Percentiles rank a stretch among this genome's conserved stretches.
Conservation (phyloP, 2,797 vertebrate genomes). For the Notoglanidium macrostoma region DNA sequence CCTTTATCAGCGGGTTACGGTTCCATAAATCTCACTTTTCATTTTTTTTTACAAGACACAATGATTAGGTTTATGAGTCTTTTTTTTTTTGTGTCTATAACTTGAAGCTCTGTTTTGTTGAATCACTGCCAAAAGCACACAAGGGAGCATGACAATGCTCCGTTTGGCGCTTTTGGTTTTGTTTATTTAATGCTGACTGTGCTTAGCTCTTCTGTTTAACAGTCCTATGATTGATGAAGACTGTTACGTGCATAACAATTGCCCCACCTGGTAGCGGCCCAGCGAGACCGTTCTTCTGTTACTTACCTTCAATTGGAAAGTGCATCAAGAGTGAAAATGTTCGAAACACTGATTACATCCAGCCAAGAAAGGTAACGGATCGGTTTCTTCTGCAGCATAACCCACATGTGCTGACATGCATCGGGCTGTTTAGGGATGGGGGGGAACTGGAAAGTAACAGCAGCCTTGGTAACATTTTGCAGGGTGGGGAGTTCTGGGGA, state of each 20-base stretch:
- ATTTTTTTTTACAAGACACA: too few relatives aligned
- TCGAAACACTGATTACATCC: conserved; percentile 2
- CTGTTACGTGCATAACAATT: conserved; percentile 33
- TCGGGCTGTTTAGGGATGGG: background rate
- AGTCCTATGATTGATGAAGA: conserved; percentile 49
- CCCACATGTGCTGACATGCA: background rate
- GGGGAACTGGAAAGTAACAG: background rate
- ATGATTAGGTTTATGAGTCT: background rate
- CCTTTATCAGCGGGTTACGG: background rate
- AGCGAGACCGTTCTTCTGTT: background rate
- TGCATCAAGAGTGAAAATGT: background rate
- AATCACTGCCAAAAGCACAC: conserved; percentile 12
- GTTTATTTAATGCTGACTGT: conserved; percentile 34
- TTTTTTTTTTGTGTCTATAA: conserved; percentile 23
- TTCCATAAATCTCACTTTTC: background rate
- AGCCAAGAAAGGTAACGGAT: background rate
- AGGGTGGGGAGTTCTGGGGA: background rate
- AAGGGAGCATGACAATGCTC: conserved; percentile 8
- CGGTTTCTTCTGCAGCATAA: background rate
- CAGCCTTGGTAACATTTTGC: background rate
- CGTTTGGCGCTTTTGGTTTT: conserved; percentile 24
- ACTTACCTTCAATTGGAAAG: background rate
- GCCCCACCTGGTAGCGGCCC: conserved; percentile 13
- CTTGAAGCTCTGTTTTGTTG: conserved; percentile 1
- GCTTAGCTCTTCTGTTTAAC: conserved; percentile 27